Percentiles rank a stretch among this genome's conserved stretches.
Evolutionary conservation across 1,140 invertebrate species (phyloP).

Genomic region (Matsumurasca onukii): DNA sequence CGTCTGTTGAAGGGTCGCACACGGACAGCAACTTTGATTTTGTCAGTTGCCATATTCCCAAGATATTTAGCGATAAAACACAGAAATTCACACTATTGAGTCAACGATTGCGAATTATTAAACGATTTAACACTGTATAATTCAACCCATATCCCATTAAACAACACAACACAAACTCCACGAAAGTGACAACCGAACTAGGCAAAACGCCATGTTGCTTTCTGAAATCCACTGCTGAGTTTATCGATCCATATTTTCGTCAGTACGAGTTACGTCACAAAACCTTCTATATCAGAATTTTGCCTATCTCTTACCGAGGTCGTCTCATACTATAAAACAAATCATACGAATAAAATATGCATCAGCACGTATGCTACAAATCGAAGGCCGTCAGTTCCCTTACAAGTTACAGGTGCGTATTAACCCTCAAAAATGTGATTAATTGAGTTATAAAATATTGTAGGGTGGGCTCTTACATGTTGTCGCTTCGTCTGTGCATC

Average conservation of each 20-base stretch:
- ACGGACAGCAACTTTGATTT: slow-evolving; percentile 95
- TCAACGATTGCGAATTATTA: slow-evolving; percentile 19
- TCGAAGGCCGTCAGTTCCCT: not conserved
- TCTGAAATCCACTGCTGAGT: slow-evolving; percentile 20
- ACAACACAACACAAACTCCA: slow-evolving; percentile 22
- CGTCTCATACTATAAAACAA: too few relatives aligned
- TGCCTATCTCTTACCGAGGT: too few relatives aligned
- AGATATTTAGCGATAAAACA: slow-evolving; percentile 25
- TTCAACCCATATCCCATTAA: slow-evolving; percentile 38
- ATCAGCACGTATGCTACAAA: too few relatives aligned
- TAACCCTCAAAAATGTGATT: too few relatives aligned
- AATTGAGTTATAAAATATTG: too few relatives aligned
- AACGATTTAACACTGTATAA: slow-evolving; percentile 34
- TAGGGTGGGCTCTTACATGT: too few relatives aligned
- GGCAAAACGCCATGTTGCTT: slow-evolving; percentile 35
- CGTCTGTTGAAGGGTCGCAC: slow-evolving; percentile 94
- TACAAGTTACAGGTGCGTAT: not conserved
- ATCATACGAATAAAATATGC: too few relatives aligned
- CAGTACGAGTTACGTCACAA: slow-evolving; percentile 14
- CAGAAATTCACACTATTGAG: slow-evolving; percentile 14
- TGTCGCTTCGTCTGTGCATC: too few relatives aligned
- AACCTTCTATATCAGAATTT: not conserved
- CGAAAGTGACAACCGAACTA: slow-evolving; percentile 24
- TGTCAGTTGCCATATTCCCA: slow-evolving; percentile 73
- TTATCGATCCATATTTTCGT: slow-evolving; percentile 31